Base-by-base conservation (phyloP, 2,113 vertebrate genomes). In the Pipra filicauda region DNA sequence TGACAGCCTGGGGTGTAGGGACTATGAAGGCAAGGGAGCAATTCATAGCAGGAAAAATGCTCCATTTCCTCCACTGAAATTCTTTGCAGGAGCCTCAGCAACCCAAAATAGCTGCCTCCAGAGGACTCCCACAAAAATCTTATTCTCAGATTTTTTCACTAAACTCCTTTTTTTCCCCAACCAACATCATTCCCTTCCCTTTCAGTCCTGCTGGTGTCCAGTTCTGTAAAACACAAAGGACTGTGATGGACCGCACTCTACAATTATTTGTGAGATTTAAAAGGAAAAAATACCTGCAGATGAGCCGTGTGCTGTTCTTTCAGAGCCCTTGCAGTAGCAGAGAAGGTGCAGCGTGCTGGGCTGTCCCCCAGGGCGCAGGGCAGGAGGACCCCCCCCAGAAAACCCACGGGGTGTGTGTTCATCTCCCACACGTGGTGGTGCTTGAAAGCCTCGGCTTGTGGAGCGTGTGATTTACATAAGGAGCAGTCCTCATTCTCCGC, bases 381-480 rank as follows among this genome's bases (percentile, higher is more conserved):
- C 46, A 48, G 75, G 79, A 86, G 46, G 26, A 67, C 14, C 5
- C 24, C 30, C 74, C 43, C 81, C n/a, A 35, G 82, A 52, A 54
- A 86, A 39, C 17, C 44, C 5, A 0, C 35, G 12, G 73, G 89
- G 44, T 5, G 30, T 28, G 83, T 54, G 49, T 76, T 85, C 71
- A 15, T 76, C 67, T 91, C 86, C 81, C 71, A 33, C 35, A 3
- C 27, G 58, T 64, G 76, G 58, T 64, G 76, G 70, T 19, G 77
- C 89, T 65, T 90, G 84, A 66, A 79, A 95, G 72, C 95, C 79
- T 75, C 91, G 93, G 91, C 66, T 86, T 66, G 78, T 64, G 89
- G 92, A 43, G 62, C 24, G 48, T 76, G 87, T 15, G 44, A 96
- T 97, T 96, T 96, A 58, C 96, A 91, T 72, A 80, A 72, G 93